Base-by-base conservation (phyloP, 2,888 invertebrate genomes). In the Mythimna pallens region DNA sequence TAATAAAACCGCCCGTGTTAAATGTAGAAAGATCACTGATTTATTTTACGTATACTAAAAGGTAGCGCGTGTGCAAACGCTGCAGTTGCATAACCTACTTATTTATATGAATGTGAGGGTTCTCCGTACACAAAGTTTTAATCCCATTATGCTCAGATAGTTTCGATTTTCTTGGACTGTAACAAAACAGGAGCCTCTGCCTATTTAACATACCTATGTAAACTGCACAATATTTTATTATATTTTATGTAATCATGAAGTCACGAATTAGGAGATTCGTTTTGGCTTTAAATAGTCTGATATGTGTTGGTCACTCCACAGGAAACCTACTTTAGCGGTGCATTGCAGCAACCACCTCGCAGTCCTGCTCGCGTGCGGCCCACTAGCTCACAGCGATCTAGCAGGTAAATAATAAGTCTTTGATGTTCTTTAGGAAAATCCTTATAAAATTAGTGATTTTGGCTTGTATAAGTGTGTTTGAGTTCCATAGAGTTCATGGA, bases 271-370 rank as follows among this genome's bases (percentile, higher is more conserved):
- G 20, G n/a, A 20, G 25, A 54, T 64, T 40, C 5, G 17, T 52
- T 0, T 58, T 59, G 17, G 30, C 17, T 50, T 34, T 0, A 17
- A 64, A 50, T 70, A 43, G 0, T 14, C 30, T 74, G 52, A 61
- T 34, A 5, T 25, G 43, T 76, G 43, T 79, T 36, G 34, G 22
- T 65, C 54, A 70, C 64, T 73, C 55, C 78, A 34, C 85, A 99
- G 96, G 99, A 99, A 95, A 99, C 99, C 0, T 99, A 98, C 96
- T 99, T 99, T 96, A 98, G 98, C 89, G 98, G 98, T 52, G 98
- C 98, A 1, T 83, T 95, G 36, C 92, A 93, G 22, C 97, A 98
- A 90, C 98, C 99, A 8, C 98, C 98, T 30, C 98, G 98, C 92
- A 98, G 98, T 88, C 98, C 98, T 0, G 98, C 98, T 17, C 98